phyloP scores from a whole-genome alignment of 64 coral and sea anemone species.

The Catalaphyllia jardinei region DNA sequence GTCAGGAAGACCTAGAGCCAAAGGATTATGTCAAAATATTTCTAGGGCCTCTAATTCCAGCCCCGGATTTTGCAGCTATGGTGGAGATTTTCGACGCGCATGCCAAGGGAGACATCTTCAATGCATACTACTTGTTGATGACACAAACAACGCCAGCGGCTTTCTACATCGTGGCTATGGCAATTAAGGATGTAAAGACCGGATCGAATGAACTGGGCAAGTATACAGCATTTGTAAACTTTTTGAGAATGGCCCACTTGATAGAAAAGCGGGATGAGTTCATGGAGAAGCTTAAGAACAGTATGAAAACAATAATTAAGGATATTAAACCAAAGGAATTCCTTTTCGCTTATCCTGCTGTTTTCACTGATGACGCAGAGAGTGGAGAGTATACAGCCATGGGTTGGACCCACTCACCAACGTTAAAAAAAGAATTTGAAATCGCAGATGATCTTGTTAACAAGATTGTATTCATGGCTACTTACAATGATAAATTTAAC shows the following conservation, averaged over 20 bases:
- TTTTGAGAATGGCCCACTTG: not conserved
- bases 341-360: constrained; percentile 4
- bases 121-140: constrained; percentile 16
- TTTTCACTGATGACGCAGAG: not conserved
- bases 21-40: constrained; percentile 52
- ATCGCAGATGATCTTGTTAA: not conserved
- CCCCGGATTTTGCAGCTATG: constrained; percentile 26
- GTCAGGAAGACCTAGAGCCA: constrained; percentile 15
- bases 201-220: not conserved
- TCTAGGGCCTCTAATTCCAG: not conserved
- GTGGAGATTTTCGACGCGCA: constrained; percentile 18
- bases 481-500: constrained; percentile 6
- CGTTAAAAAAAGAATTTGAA: constrained; percentile 1
- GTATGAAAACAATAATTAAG: not conserved
- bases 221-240: not conserved
- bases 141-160: not conserved
- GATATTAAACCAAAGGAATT: constrained; percentile 49
- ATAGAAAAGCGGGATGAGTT: not conserved
- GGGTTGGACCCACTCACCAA: not conserved
- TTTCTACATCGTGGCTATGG: constrained; percentile 1
- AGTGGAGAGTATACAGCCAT: not conserved
- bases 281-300: not conserved
- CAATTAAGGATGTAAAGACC: not conserved
- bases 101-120: not conserved
- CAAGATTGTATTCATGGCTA: constrained; percentile 32